Evolutionary conservation across 2,113 vertebrate species (phyloP).

Genomic region (Mirza zaza): DNA sequence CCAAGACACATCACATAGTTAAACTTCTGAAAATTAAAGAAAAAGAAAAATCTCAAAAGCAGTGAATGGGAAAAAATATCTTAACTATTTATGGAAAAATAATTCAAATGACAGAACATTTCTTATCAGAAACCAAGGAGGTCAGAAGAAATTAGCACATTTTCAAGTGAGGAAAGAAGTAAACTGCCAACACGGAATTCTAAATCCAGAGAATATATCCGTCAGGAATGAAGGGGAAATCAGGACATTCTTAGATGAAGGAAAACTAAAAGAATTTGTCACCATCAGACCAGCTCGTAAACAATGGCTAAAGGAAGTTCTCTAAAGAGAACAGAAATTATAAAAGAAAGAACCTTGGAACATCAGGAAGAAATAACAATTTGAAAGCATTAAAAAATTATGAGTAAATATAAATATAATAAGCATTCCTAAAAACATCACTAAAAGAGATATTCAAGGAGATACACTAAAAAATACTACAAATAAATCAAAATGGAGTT

Average conservation of each 20-base stretch:
- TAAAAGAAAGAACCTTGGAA: not conserved
- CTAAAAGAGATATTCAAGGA: not conserved
- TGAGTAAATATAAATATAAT: not conserved
- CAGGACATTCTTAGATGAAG: not conserved
- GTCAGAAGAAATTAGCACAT: not conserved
- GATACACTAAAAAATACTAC: not conserved
- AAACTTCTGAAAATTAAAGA: not conserved
- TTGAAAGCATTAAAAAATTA: not conserved
- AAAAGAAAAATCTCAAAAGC: not conserved
- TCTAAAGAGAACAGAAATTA: not conserved
- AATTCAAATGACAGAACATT: not conserved
- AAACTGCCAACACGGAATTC: not conserved
- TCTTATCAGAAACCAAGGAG: not conserved
- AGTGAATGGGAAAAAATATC: not conserved
- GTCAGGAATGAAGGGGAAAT: not conserved
- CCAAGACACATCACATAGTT: not conserved
- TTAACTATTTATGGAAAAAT: not conserved
- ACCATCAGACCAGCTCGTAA: not conserved
- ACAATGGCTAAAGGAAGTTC: not conserved
- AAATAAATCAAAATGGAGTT: not conserved
- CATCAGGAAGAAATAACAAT: not conserved
- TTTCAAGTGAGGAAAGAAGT: not conserved
- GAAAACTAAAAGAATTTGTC: not conserved
- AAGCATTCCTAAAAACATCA: not conserved
- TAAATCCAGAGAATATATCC: not conserved